Conservation (phyloP, 1,140 invertebrate genomes). For the Latrodectus geometricus region DNA sequence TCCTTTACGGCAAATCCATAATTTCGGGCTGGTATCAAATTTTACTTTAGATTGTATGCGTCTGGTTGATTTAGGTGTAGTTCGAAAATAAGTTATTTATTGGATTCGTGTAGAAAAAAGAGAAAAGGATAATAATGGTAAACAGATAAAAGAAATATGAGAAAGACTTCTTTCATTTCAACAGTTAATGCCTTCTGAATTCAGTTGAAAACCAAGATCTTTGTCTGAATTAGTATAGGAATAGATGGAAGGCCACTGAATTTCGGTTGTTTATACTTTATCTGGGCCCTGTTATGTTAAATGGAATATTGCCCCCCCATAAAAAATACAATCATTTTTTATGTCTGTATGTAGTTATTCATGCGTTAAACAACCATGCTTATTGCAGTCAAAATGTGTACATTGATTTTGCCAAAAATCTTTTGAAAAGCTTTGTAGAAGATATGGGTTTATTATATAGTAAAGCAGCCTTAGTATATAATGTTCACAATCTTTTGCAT, state of each 20-base stretch:
- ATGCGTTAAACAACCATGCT: background rate
- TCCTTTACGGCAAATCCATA: no score
- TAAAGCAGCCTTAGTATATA: background rate
- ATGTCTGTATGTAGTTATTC: slow-evolving; percentile 66
- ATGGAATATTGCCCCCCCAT: slow-evolving; percentile 2
- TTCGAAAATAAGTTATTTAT: background rate
- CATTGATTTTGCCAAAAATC: slow-evolving; percentile 63
- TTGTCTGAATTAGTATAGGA: no score
- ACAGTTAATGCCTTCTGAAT: background rate
- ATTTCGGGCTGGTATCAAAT: no score
- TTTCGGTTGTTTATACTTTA: slow-evolving; percentile 17
- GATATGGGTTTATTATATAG: background rate
- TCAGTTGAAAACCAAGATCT: slow-evolving; percentile 14
- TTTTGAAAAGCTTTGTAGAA: slow-evolving; percentile 59
- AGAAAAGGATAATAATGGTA: background rate
- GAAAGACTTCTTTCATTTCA: background rate
- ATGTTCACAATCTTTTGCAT: no score
- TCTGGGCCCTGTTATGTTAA: slow-evolving; percentile 2
- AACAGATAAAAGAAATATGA: slow-evolving; percentile 2
- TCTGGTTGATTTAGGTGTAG: background rate
- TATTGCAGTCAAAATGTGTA: background rate
- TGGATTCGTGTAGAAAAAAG: background rate
- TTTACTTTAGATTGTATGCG: no score
- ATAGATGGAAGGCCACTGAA: slow-evolving; percentile 32
- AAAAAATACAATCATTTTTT: slow-evolving; percentile 69